phyloP scores from a whole-genome alignment of 2,797 vertebrate genomes.

The Sebastes dallii region DNA sequence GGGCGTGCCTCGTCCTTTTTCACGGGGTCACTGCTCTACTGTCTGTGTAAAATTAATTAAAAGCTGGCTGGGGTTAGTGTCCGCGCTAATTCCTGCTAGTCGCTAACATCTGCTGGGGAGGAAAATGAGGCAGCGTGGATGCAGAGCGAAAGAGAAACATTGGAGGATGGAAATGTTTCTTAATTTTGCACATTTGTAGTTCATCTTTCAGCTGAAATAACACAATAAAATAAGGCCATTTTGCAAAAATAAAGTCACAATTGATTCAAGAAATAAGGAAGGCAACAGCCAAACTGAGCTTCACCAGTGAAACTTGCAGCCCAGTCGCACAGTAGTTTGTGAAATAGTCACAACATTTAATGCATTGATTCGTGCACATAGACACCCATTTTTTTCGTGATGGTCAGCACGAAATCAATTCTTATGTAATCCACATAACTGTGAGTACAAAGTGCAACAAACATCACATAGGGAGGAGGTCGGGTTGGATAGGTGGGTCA shows the following conservation, averaged over 20 bases:
- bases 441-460: too few relatives aligned
- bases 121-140: neutral
- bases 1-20: conserved; percentile 73
- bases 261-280: neutral
- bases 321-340: rapidly evolving
- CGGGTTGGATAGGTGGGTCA: too few relatives aligned
- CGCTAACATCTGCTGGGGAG: conserved; percentile 57
- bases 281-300: neutral
- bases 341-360: rapidly evolving
- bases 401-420: too few relatives aligned
- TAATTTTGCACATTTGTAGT: neutral
- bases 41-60: conserved; percentile 84
- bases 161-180: neutral
- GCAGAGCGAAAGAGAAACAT: conserved; percentile 7
- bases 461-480: too few relatives aligned
- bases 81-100: conserved; percentile 62
- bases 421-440: too few relatives aligned
- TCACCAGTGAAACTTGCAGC: neutral
- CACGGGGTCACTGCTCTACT: conserved; percentile 72
- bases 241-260: neutral
- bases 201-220: neutral
- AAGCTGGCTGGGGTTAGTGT: conserved; percentile 72
- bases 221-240: neutral
- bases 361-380: rapidly evolving
- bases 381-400: too few relatives aligned